Evolutionary conservation across 2,113 vertebrate species (phyloP).

Genomic region (Gymnocephalus cernua): DNA sequence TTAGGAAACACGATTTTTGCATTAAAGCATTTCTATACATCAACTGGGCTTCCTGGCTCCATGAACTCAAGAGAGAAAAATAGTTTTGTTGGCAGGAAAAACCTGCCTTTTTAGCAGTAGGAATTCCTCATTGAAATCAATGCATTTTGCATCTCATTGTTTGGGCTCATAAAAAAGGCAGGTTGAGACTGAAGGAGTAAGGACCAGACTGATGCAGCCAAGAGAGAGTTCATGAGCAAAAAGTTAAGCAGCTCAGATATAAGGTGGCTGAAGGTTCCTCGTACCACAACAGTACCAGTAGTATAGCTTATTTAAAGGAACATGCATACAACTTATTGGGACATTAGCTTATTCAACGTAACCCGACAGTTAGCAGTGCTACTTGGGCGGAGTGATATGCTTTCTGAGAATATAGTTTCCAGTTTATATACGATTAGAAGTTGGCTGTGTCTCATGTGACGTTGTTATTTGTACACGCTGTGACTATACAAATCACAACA

Average conservation of each 20-base stretch:
- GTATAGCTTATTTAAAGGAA: neutral
- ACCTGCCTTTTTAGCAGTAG: slow-evolving; percentile 4
- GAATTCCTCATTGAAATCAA: slow-evolving; percentile 21
- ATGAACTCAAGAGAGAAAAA: slow-evolving; percentile 16
- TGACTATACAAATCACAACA: no score
- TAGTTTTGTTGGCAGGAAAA: slow-evolving; percentile 12
- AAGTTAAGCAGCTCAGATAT: neutral
- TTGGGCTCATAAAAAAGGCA: neutral
- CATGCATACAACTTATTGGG: no score
- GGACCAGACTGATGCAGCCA: neutral
- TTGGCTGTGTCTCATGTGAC: no score
- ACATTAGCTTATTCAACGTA: no score
- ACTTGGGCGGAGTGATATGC: no score
- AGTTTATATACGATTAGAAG: no score
- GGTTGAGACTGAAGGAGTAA: neutral
- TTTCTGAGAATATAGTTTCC: no score
- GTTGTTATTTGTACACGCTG: no score
- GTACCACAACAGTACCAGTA: neutral
- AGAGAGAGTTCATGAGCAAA: neutral
- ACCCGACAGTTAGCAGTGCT: no score
- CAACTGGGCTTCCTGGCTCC: slow-evolving; percentile 30
- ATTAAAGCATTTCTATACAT: slow-evolving; percentile 48
- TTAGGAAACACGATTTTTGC: slow-evolving; percentile 47
- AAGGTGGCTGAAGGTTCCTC: neutral
- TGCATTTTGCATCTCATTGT: slow-evolving; percentile 9